These are phyloP conservation scores for Varecia variegata DNA, from an alignment of 2,797 vertebrate species.

Conservation along the genomic window DNA sequence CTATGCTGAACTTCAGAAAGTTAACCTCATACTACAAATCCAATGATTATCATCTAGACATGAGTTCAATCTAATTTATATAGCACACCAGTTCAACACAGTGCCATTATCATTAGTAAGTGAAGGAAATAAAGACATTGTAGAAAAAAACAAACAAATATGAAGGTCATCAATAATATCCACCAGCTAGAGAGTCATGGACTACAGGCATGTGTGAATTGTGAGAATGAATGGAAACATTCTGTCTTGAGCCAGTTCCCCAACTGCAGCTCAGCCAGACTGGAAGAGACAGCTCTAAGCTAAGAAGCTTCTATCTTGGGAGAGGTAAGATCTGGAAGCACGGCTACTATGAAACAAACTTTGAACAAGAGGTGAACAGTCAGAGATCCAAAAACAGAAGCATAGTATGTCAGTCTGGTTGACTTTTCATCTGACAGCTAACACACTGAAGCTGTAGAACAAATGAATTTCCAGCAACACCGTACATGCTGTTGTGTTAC, in stretches of 20 bases:
- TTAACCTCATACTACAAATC: background rate
- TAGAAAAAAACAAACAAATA: background rate
- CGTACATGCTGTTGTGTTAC: background rate
- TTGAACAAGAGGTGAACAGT: background rate
- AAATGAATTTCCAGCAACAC: background rate
- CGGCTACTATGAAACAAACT: background rate
- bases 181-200: background rate
- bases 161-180: background rate
- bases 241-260: background rate
- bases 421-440: background rate
- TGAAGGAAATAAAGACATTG: background rate
- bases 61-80: background rate
- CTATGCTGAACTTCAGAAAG: background rate
- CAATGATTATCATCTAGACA: background rate
- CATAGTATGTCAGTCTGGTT: background rate
- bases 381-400: background rate
- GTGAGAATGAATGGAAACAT: background rate
- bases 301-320: background rate
- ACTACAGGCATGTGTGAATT: background rate
- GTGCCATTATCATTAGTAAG: background rate
- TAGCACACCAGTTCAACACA: background rate
- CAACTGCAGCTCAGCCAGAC: background rate
- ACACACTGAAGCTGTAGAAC: background rate
- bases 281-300: background rate
- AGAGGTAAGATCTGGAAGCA: background rate